Conservation (phyloP, 2,113 vertebrate genomes). For the Nothoprocta pentlandii region DNA sequence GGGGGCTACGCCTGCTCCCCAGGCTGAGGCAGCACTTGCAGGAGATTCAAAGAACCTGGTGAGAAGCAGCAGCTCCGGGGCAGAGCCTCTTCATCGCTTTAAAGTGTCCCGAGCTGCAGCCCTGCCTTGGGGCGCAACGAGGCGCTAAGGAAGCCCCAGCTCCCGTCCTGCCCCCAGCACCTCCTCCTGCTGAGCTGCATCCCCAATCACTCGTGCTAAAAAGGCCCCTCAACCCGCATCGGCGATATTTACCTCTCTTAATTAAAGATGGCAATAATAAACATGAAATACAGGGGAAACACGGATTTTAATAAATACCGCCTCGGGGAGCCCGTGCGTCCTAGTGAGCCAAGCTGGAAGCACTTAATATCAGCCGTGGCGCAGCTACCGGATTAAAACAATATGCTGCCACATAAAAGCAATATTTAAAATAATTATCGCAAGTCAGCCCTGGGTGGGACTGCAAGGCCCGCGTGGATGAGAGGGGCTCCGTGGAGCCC, state of each 20-base stretch:
- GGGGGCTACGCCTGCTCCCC: background rate
- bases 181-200: background rate
- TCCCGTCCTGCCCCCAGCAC: background rate
- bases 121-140: background rate
- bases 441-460: background rate
- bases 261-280: conserved; percentile 68
- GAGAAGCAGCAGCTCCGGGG: background rate
- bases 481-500: rapidly evolving
- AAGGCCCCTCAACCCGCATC: conserved; percentile 11
- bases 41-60: background rate
- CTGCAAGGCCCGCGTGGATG: background rate
- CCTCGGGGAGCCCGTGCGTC: background rate
- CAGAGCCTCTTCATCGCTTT: background rate
- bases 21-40: background rate
- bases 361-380: background rate
- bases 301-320: background rate
- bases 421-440: conserved; percentile 29
- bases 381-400: background rate
- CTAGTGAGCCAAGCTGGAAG: background rate
- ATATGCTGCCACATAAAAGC: background rate
- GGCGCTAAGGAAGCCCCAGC: background rate
- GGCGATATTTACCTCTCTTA: conserved; percentile 54
- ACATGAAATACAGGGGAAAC: conserved; percentile 26
- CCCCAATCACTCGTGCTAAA: conserved; percentile 16
- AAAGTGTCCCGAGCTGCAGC: background rate